Conservation (phyloP, 1,140 invertebrate genomes). For the Drosophila punjabiensis region DNA sequence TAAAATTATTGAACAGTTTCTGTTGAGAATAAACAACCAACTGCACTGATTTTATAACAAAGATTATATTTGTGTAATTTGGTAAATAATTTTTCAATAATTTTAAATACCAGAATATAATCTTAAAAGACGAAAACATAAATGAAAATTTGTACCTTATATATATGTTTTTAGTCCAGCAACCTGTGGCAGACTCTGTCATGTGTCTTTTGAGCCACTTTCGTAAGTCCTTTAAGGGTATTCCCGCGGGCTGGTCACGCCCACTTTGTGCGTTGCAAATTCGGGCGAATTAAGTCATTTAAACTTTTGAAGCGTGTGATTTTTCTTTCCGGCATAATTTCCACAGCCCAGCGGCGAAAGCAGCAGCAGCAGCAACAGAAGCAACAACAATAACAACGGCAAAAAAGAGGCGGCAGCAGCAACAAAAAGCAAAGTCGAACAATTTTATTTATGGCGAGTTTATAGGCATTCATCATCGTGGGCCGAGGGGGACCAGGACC, state of each 20-base stretch:
- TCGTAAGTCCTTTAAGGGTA: constrained; percentile 1
- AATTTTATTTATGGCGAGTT: constrained; percentile 78
- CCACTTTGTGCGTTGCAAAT: constrained; percentile 36
- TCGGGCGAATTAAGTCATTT: constrained; percentile 79
- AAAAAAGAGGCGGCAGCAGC: background rate
- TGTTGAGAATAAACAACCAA: too few species aligned
- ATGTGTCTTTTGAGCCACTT: background rate
- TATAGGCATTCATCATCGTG: constrained; percentile 78
- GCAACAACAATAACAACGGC: constrained; percentile 11
- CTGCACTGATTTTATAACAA: too few species aligned
- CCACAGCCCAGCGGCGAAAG: constrained; percentile 33
- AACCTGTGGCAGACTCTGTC: background rate
- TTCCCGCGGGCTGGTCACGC: constrained; percentile 12
- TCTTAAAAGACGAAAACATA: too few species aligned
- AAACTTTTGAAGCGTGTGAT: constrained; percentile 78
- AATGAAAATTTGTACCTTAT: too few species aligned
- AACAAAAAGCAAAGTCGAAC: constrained; percentile 54
- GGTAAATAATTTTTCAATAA: too few species aligned
- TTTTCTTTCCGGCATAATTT: constrained; percentile 75
- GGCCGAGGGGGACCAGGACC: background rate
- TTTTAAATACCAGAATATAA: background rate
- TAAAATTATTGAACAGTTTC: too few species aligned
- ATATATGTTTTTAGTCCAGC: background rate
- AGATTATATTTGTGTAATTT: too few species aligned
- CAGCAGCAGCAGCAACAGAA: constrained; percentile 17